Base-by-base conservation (phyloP, 2,888 invertebrate species). In the Listrodromus nycthemerus region DNA sequence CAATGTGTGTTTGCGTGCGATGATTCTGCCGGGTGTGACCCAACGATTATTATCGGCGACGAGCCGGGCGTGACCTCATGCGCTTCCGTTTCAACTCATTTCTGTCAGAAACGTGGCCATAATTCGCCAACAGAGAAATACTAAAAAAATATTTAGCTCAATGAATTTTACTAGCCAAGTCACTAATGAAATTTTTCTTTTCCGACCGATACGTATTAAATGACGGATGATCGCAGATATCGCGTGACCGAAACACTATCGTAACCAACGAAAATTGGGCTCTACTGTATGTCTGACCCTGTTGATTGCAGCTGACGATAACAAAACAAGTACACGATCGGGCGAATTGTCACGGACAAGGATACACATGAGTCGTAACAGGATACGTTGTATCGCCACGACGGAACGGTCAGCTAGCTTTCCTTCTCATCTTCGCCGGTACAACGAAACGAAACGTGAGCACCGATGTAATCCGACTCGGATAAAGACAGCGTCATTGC, bases 21-120 rank as follows among this genome's bases (percentile, higher is more conserved):
- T 66, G 58, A 76, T 80, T 73, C 45, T 27, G 61, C 80, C 73
- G 71, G 77, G 67, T 73, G 77, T 77, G 73, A 80, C 33, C 45
- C 70, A 74, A 79, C 65, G 70, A 73, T 77, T 77, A 80, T 61
- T 70, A 75, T 61, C 65, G 75, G 74, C 58, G 69, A 66, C 58
- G 52, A 63, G 74, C 69, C 87, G 82, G 87, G 85, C 86, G 86
- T 88, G 87, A 89, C 90, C 88, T 89, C 88, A 85, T 88, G 84
- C 87, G 85, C 86, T 91, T 91, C 90, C 89, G 87, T 45, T 80
- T 79, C 24, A 61, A 33, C 65, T 65, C 65, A 66, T 52, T 67
- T 27, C n/a, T 52, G 61, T 24, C 55, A 24, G 21, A 24, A 55
- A 10, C 19, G 10, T 52, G 13, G 24, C 24, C 2, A 55, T 55